Percentiles rank a stretch among this genome's conserved stretches.
phyloP scores from a whole-genome alignment of 2,113 vertebrate species.

The Ctenodactylus gundi region DNA sequence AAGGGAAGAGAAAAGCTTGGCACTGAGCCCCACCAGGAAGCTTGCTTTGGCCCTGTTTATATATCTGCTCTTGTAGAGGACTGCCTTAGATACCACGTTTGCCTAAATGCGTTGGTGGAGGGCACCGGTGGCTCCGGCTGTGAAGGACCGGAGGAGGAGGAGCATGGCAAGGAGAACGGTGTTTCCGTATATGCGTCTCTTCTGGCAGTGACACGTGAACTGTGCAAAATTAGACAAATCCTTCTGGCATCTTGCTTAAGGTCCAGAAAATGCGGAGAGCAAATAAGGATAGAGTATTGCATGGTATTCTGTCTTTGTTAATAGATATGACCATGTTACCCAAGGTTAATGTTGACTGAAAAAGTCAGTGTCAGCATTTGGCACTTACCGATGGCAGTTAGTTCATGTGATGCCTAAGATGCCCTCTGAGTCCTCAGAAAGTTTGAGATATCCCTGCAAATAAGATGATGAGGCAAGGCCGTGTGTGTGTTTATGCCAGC shows the following conservation, averaged over 20 bases:
- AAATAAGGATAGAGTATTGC: not conserved
- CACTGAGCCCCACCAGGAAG: not conserved
- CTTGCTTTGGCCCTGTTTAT: not conserved
- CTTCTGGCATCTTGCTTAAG: not conserved
- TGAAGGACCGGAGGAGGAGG: not conserved
- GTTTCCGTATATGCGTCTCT: not conserved
- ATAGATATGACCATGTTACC: not conserved
- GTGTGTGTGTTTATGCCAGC: not conserved
- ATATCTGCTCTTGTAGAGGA: not conserved
- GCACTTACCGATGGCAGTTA: not conserved
- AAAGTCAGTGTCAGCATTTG: not conserved
- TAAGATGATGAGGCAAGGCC: not conserved
- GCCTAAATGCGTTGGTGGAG: not conserved
- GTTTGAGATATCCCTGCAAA: not conserved
- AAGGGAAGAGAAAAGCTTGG: not conserved
- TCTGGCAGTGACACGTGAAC: not conserved
- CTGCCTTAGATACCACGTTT: not conserved
- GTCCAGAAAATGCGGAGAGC: not conserved
- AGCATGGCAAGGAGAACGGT: not conserved
- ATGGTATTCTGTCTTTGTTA: not conserved
- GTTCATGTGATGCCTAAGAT: not conserved
- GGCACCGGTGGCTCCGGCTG: not conserved
- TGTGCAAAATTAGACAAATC: not conserved
- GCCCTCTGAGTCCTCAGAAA: not conserved
- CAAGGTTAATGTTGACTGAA: not conserved